phyloP scores from a whole-genome alignment of 2,113 vertebrate species.

The Natator depressus region DNA sequence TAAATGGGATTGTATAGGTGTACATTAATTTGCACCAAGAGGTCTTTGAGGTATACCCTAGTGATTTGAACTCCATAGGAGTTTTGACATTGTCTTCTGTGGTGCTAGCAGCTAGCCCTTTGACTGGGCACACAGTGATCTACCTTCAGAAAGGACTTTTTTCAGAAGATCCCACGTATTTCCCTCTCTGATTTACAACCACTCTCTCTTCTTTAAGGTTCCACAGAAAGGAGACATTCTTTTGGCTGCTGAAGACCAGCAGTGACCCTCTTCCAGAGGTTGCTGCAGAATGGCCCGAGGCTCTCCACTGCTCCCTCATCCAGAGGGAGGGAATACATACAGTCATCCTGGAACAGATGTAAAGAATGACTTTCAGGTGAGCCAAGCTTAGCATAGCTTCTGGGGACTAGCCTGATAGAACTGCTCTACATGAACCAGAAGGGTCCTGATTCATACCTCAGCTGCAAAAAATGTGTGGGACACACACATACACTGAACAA shows the following conservation, averaged over 20 bases:
- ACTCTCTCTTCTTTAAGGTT: background rate
- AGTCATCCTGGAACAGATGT: background rate
- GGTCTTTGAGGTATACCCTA: background rate
- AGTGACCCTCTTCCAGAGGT: background rate
- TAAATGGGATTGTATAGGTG: background rate
- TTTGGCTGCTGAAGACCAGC: background rate
- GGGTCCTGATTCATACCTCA: conserved; percentile 5
- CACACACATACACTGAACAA: background rate
- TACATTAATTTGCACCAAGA: background rate
- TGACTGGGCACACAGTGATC: background rate
- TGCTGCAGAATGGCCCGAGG: background rate
- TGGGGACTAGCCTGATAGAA: background rate
- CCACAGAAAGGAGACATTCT: background rate
- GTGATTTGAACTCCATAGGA: background rate
- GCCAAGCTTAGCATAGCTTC: background rate
- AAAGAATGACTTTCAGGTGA: background rate
- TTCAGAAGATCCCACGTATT: background rate
- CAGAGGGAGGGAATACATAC: accelerated
- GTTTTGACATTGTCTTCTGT: background rate
- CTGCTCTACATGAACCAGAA: background rate
- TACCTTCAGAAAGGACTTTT: background rate
- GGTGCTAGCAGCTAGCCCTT: background rate
- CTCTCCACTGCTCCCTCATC: background rate
- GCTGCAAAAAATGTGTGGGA: conserved; percentile 58
- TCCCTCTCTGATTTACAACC: background rate